A percentile compares a stretch with the other conserved stretches of the same genome.
Evolutionary conservation across 2,888 invertebrate species (phyloP).

Genomic region (Caenorhabditis doughertyi): DNA sequence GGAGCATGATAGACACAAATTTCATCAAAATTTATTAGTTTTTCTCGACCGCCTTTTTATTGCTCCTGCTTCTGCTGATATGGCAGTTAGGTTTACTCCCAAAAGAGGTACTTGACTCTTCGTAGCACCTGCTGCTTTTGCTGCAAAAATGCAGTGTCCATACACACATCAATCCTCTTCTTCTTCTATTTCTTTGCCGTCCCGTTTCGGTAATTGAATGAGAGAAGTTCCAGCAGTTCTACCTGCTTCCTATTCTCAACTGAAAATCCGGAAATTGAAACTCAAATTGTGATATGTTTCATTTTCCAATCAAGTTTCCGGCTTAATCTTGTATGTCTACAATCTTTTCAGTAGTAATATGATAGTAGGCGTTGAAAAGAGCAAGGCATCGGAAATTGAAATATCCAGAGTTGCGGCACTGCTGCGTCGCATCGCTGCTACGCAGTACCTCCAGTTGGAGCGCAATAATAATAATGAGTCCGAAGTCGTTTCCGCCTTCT

Average conservation of each 20-base stretch:
- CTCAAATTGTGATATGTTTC: background rate
- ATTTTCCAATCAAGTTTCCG: conserved; percentile 27
- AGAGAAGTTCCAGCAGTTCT: background rate
- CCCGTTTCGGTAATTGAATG: conserved; percentile 36
- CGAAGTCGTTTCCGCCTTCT: conserved; percentile 47
- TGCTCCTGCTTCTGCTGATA: conserved; percentile 25
- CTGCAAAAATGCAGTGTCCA: conserved; percentile 4
- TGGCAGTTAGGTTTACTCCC: conserved; percentile 19
- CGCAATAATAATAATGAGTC: conserved; percentile 53
- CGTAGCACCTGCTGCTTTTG: conserved; percentile 44
- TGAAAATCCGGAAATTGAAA: conserved; percentile 34
- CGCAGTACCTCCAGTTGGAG: conserved; percentile 32
- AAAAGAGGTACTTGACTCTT: conserved; percentile 53
- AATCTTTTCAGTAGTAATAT: conserved; percentile 37
- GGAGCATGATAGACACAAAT: conserved; percentile 21
- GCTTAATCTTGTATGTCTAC: background rate
- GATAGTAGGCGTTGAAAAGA: conserved; percentile 31
- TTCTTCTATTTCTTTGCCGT: conserved; percentile 11
- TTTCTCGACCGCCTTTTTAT: conserved; percentile 16
- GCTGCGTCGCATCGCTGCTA: conserved; percentile 1
- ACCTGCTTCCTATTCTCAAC: background rate
- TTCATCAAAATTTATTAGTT: conserved; percentile 60
- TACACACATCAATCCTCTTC: conserved; percentile 23
- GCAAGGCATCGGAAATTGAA: conserved; percentile 44
- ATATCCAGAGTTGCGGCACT: conserved; percentile 4